Evolutionary conservation across 2,797 vertebrate genomes (phyloP), one percentile per base, ranked within the genome.

Genomic region (Phrynocephalus guinanensis): DNA sequence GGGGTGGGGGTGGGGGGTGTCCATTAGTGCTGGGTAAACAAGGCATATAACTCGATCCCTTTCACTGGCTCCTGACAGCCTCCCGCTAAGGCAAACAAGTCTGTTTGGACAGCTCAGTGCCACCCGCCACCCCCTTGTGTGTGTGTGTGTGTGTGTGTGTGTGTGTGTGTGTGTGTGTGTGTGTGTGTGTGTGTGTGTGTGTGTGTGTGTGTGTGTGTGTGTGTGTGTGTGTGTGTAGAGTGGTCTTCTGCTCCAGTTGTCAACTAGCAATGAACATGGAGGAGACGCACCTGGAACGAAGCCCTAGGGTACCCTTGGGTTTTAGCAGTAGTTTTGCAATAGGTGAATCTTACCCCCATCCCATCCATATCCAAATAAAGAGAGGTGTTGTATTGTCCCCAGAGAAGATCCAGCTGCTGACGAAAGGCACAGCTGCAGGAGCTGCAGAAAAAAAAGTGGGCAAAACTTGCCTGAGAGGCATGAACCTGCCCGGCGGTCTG

Each of bases 1-100:
- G 82, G 85, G 86, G 87, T 5, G 22, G 33, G 6, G 2, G 15
- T 20, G 66, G 66, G 11, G 2, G 91, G 90, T 91, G 90, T 63
- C 28, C 93, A 93, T 90, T 86, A 93, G 90, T 78, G 1, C 90
- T 95, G 18, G 90, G 94, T 94, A 95, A 95, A 95, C 63, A 95
- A 28, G 0, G 0, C n/a, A 56, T 0, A 60, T 79, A 79, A 26
- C 82, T 13, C 68, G 70, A 28, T 68, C 68, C 28, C 0, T 4
- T 52, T 33, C 1, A 88, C 44, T 0, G 8, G 0, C 73, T 78
- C 0, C 3, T 73, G 80, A 87, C 78, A 81, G 89, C 9, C 90
- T 89, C 50, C 90, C 56, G 90, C 52, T 33, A 1, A 1, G 77
- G 93, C 93, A 95, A 95, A 95, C 93, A 95, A 92, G 86, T 5